These are phyloP conservation scores for Zophobas atratus DNA, from an alignment of 1,140 invertebrate species.

Conservation along the genomic window DNA sequence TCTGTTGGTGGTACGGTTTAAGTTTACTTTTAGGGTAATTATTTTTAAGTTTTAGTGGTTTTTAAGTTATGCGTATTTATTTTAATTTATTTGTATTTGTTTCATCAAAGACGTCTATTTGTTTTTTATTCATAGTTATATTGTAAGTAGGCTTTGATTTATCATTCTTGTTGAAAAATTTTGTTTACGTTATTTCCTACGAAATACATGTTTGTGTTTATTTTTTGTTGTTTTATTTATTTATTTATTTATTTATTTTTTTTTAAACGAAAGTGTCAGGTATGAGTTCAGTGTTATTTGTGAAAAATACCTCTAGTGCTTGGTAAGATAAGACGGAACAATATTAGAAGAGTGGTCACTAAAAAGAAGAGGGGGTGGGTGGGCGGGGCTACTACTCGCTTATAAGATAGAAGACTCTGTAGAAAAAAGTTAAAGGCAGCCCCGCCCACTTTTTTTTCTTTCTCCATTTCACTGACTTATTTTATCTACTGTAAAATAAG, in stretches of 20 bases:
- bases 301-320: no score
- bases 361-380: no score
- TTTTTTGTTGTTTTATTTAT: conserved; percentile 11
- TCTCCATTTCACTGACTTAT: no score
- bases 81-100: conserved; percentile 53
- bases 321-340: no score
- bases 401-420: no score
- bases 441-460: no score
- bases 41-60: conserved; percentile 59
- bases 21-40: conserved; percentile 15
- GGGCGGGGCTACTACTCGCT: no score
- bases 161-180: conserved; percentile 36
- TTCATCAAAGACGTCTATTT: conserved; percentile 51
- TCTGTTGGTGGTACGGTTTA: conserved; percentile 23
- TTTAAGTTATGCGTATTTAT: conserved; percentile 54
- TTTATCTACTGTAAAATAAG: no score
- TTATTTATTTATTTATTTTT: conserved; percentile 32
- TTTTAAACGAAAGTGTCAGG: neutral
- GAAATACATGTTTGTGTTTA: conserved; percentile 42
- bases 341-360: no score
- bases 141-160: conserved; percentile 40
- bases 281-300: no score
- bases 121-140: conserved; percentile 50
- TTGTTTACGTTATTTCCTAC: conserved; percentile 42
- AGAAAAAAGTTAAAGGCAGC: no score